Evolutionary conservation across 1,140 invertebrate species (phyloP), one percentile per base, ranked within the genome.

Genomic region (Cydia splendana): DNA sequence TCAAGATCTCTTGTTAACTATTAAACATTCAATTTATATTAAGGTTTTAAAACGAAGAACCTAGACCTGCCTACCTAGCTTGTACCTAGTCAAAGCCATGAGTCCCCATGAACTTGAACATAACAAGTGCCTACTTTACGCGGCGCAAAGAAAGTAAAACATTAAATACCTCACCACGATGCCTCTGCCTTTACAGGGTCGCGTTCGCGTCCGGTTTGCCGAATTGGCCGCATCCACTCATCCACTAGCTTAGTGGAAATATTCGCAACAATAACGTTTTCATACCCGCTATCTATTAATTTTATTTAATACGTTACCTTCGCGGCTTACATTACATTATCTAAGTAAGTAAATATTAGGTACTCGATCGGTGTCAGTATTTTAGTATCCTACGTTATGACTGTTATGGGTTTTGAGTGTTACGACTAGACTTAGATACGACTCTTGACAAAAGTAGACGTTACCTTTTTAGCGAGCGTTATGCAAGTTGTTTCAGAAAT

Each of bases 131-230:
- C 83, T 86, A 84, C 83, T 84, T 88, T 85, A 80, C 76, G 78
- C 65, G 15, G 30, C n/a, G 84, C 81, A 82, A 91, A 86, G 89
- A 92, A 92, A 91, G 91, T 92, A 91, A 92, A 92, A 90, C 84
- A 91, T 77, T 80, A 81, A 81, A 86, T 85, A 87, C 84, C 90
- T 88, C 24, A 24, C 2, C 83, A 85, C 79, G 79, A 77, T 81
- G 30, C 34, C 34, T 80, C 81, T 79, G 82, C 81, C 80, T 85
- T 87, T 85, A 90, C 83, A 91, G 85, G 87, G 88, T 91, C 90
- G 84, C 85, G 77, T 38, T 48, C 4, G 30, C 82, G 87, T 92
- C 89, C 90, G 90, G 90, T 88, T 89, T 87, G 82, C 85, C 86
- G 86, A 89, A 92, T 91, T 88, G 89, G 90, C 88, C 84, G 90